A percentile compares a stretch with the other conserved stretches of the same genome.
These are phyloP conservation scores for Macrostomum lignano DNA, from an alignment of 1,140 invertebrate species.

Conservation along the genomic window DNA sequence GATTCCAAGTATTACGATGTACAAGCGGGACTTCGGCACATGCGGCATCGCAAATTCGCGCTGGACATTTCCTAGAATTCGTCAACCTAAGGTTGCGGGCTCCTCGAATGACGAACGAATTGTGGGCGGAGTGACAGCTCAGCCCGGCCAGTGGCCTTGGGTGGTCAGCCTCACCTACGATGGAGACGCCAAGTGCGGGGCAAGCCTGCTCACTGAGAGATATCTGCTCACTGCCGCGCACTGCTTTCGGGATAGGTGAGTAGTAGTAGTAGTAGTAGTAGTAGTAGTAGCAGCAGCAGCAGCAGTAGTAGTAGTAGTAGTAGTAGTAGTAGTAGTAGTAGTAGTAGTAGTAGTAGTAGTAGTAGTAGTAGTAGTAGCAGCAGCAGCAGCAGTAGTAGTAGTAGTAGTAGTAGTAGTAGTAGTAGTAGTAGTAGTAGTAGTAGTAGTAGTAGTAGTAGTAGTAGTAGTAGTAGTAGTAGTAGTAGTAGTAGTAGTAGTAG, in stretches of 20 bases:
- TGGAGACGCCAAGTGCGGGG: too few relatives aligned
- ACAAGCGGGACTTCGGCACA: too few relatives aligned
- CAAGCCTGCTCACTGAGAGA: constrained; percentile 40
- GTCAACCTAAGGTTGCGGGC: too few relatives aligned
- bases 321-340: constrained; percentile 5
- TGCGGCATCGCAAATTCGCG: too few relatives aligned
- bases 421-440: constrained; percentile 5
- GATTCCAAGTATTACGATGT: too few relatives aligned
- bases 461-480: constrained; percentile 5
- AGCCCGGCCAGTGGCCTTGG: too few relatives aligned
- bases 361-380: constrained; percentile 5
- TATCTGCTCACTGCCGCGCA: constrained; percentile 59
- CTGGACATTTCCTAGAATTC: too few relatives aligned
- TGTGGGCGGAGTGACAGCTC: too few relatives aligned
- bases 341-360: constrained; percentile 5
- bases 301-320: constrained; percentile 5
- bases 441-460: constrained; percentile 5
- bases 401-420: constrained; percentile 3
- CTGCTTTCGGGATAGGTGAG: constrained; percentile 38
- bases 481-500: constrained; percentile 5
- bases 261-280: constrained; percentile 5
- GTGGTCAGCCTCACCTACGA: too few relatives aligned
- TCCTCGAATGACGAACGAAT: too few relatives aligned
- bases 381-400: constrained; percentile 2
- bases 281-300: constrained; percentile 4